A percentile compares a stretch with the other conserved stretches of the same genome.
Conservation (phyloP, 2,797 vertebrate genomes). For the Peromyscus aztecus region DNA sequence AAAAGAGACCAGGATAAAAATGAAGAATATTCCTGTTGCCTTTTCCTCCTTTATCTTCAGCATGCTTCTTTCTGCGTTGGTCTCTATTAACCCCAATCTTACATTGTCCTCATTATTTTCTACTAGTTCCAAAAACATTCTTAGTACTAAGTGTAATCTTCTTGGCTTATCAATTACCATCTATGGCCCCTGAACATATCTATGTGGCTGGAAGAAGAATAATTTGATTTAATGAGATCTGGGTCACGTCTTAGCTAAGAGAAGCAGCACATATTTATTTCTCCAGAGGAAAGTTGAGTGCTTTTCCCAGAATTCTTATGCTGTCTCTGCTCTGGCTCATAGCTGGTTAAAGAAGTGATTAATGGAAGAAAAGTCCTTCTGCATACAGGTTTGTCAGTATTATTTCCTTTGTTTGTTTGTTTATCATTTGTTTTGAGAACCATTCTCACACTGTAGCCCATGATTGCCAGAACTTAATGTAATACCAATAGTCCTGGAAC, state of each 20-base stretch:
- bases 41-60: conserved; percentile 9
- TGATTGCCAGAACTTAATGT: not conserved
- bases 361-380: not conserved
- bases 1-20: not conserved
- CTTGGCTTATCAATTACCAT: not conserved
- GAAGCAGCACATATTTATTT: not conserved
- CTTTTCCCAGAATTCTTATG: not conserved
- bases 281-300: not conserved
- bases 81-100: not conserved
- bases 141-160: not conserved
- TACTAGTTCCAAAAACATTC: not conserved
- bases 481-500: not conserved
- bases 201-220: not conserved
- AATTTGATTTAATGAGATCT: not conserved
- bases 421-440: not conserved
- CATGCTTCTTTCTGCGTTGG: not conserved
- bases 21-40: not conserved
- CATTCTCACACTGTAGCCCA: not conserved
- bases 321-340: not conserved
- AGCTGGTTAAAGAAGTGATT: not conserved
- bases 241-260: not conserved
- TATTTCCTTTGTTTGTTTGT: not conserved
- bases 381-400: not conserved
- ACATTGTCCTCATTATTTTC: not conserved
- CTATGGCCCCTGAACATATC: not conserved